These are phyloP conservation scores for Camptogramma bilineatum DNA, from an alignment of 2,888 invertebrate species.

Conservation along the genomic window DNA sequence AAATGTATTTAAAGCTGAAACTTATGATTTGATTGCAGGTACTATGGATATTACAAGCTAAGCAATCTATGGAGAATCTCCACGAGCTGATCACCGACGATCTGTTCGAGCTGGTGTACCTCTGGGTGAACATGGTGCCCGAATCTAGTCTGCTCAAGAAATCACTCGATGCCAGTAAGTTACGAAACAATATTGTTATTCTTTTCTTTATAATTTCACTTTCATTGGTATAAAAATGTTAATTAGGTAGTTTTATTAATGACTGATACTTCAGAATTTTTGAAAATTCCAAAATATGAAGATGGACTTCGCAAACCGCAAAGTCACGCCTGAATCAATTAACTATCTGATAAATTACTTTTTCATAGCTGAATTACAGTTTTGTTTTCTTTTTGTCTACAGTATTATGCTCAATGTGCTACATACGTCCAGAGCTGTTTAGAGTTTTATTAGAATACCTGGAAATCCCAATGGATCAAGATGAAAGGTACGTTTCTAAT, in stretches of 20 bases:
- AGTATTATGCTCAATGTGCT: constrained; percentile 94
- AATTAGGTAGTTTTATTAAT: too few relatives aligned
- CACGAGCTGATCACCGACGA: constrained; percentile 89
- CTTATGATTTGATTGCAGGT: constrained; percentile 54
- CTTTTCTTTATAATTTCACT: too few relatives aligned
- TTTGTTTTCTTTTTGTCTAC: constrained; percentile 52
- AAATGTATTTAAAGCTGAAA: neutral
- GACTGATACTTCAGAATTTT: too few relatives aligned
- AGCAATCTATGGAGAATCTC: constrained; percentile 87
- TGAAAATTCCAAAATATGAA: too few relatives aligned
- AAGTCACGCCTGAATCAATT: too few relatives aligned
- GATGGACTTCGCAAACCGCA: too few relatives aligned
- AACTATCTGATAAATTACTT: too few relatives aligned
- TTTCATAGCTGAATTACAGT: neutral
- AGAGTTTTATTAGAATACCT: constrained; percentile 90
- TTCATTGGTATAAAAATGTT: too few relatives aligned
- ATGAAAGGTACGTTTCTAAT: constrained; percentile 69
- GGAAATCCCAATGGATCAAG: constrained; percentile 83
- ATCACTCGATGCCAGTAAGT: constrained; percentile 90
- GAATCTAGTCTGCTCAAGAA: constrained; percentile 91
- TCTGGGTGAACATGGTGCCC: constrained; percentile 90
- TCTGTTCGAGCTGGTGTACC: constrained; percentile 91
- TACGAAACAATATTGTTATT: neutral
- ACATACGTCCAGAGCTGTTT: constrained; percentile 92
- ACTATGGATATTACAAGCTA: constrained; percentile 86